Evolutionary conservation across 2,797 vertebrate genomes (phyloP), one percentile per base, ranked within the genome.

Genomic region (Scolopax bukidnonensis): DNA sequence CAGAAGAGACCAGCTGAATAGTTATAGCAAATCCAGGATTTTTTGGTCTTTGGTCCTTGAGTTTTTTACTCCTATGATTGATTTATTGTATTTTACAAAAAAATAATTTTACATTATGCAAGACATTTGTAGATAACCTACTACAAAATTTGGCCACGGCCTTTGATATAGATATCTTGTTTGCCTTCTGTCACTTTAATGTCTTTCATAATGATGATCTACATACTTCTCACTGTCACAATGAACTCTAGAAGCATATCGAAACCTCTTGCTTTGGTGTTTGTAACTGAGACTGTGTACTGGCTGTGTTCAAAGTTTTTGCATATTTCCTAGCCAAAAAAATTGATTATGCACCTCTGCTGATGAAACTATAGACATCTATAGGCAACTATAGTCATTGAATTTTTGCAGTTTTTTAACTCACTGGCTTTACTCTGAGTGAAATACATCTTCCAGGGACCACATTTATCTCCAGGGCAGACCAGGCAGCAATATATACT

Each of bases 341-440:
- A 12, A 12, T 59, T 14, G 10, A 51, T 61, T 2, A 1, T 1
- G 6, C 2, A 0, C 11, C 23, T 68, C 33, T 47, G 19, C 47
- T 27, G 30, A 41, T 57, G 43, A 90, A 78, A 36, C 25, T 47
- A 25, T 43, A 56, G 71, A 8, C 40, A 54, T 47, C 38, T 60
- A 4, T n/a, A 60, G 40, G 38, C 16, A 76, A 38, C 33, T n/a
- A 16, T n/a, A 43, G 36, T 7, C 36, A 33, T 2, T 74, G 61
- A 54, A 28, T 64, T 24, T 38, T 6, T 54, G 20, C 17, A 16
- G 20, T 23, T 54, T 64, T 69, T 76, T 32, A 54, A 79, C 24
- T 70, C 5, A 3, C 9, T 53, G 9, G 19, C 33, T 75, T 75
- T 47, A 43, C 14, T 53, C 15, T 5, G 10, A 12, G 41, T 36